A percentile compares a stretch with the other conserved stretches of the same genome.
Evolutionary conservation across 2,888 invertebrate genomes (phyloP).

Genomic region (Eretmocerus hayati): DNA sequence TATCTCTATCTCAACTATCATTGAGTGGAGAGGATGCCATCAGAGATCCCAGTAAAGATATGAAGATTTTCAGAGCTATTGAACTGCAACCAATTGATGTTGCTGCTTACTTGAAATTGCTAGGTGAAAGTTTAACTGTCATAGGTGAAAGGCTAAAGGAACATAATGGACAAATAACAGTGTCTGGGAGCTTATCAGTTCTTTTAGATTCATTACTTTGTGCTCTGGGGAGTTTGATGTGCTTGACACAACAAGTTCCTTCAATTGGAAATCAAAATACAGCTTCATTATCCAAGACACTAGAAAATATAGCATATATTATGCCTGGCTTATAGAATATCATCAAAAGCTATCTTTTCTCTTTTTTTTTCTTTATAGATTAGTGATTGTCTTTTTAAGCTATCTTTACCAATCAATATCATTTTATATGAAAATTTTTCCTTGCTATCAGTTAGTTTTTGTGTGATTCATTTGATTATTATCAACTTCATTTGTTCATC

Average conservation of each 20-base stretch:
- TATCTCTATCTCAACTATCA: neutral
- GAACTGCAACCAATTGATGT: slow-evolving; percentile 70
- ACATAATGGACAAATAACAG: slow-evolving; percentile 92
- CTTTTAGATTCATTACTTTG: slow-evolving; percentile 87
- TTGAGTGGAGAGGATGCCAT: slow-evolving; percentile 16
- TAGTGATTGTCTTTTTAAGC: no score
- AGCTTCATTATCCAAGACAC: slow-evolving; percentile 57
- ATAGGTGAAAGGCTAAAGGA: slow-evolving; percentile 90
- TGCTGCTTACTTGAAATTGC: slow-evolving; percentile 83
- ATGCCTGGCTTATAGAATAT: slow-evolving; percentile 49
- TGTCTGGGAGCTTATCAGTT: slow-evolving; percentile 90
- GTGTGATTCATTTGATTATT: no score
- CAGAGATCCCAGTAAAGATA: slow-evolving; percentile 19
- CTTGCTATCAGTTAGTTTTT: no score
- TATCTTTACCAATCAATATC: no score
- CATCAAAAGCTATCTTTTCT: no score
- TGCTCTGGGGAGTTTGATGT: slow-evolving; percentile 80
- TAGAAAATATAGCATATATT: slow-evolving; percentile 92
- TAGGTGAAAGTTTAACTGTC: slow-evolving; percentile 93
- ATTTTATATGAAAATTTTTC: no score
- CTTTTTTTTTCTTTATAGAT: no score
- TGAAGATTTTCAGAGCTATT: slow-evolving; percentile 19
- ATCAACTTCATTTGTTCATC: no score
- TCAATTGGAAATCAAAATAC: slow-evolving; percentile 49
- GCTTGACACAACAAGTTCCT: slow-evolving; percentile 77